Base-by-base conservation (phyloP, 1,140 invertebrate species). In the Rhagoletis zephyria region DNA sequence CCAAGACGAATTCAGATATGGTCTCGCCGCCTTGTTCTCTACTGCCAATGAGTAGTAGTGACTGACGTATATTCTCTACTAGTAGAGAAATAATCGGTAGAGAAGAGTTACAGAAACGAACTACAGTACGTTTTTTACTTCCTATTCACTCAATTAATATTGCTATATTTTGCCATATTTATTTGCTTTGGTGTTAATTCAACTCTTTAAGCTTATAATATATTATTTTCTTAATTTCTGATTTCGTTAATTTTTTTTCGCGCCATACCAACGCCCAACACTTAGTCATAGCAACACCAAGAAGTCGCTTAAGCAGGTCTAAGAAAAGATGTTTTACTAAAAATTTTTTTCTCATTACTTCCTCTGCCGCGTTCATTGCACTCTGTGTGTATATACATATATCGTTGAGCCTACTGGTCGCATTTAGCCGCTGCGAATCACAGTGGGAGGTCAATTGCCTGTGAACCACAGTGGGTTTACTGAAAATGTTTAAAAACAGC, bases 401-500 rank as follows among this genome's bases (percentile, higher is more conserved):
- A n/a, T 67, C 12, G 30, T 0, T 63, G 10, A 67, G 40, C 10
- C 51, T 5, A 10, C 51, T 56, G 5, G 10, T 7, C 40, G 40
- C 67, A 40, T 74, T 48, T 1, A 12, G 67, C 5, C 42, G 67
- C n/a, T 74, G 45, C 40, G 67, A 48, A 40, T 74, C 81, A 40
- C 81, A 51, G 81, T 59, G 81, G 81, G 56, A 85, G 81, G 81
- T 85, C 81, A 85, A 61, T 85, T 85, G 59, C 81, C 19, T 85
- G 48, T 85, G 81, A 85, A 85, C 81, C 81, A 16, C 42, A 48
- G 40, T 70, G 42, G 30, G 65, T 70, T 40, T 42, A 40, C 65
- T 7, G 67, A 56, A 5, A 1, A 56, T 56, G 51, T 10, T 56
- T 10, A 56, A 56, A 56, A 10, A 7, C 67, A 14, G 67, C 42